Evolutionary conservation across 2,888 invertebrate species (phyloP), one percentile per base, ranked within the genome.

Genomic region (Noctua pronuba): DNA sequence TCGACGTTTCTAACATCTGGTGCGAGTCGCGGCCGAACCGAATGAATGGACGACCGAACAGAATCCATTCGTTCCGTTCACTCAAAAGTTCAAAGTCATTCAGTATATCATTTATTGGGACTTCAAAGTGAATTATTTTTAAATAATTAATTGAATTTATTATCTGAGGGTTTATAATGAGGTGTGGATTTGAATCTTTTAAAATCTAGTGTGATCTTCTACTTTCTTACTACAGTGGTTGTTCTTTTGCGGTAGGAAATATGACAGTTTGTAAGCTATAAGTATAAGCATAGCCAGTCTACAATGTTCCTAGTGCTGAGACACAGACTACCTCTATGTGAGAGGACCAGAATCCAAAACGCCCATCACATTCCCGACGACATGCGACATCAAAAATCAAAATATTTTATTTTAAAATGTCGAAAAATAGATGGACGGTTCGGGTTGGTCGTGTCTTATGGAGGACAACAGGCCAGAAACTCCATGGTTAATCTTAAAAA

Each of bases 1-100:
- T 82, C 44, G 77, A 62, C 89, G 75, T 8, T 58, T 79, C 44
- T 21, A 77, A 67, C 90, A 90, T 90, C 90, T 90, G 90, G 72
- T 77, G 73, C 74, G 70, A 35, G 44, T 28, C 18, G 38, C n/a
- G 69, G 38, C 52, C n/a, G 28, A 4, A 68, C 31, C 74, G 66
- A 76, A 76, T 73, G 72, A 66, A 66, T 64, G 38, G 24, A 64
- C 35, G 64, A 73, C 74, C 41, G n/a, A 8, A 80, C 31, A 58
- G 67, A 79, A 80, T 77, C 65, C 65, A 87, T 87, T 87, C 70
- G 89, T 71, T 72, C 73, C 81, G 81, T 73, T 70, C 75, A 73
- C 69, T 87, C 72, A 64, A 78, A 88, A 85, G 75, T 85, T 85
- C 80, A 85, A 85, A 87, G 88, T 85, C 86, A 86, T 77, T 86